phyloP scores from a whole-genome alignment of 2,797 vertebrate species.

The Lacerta bilineata region DNA sequence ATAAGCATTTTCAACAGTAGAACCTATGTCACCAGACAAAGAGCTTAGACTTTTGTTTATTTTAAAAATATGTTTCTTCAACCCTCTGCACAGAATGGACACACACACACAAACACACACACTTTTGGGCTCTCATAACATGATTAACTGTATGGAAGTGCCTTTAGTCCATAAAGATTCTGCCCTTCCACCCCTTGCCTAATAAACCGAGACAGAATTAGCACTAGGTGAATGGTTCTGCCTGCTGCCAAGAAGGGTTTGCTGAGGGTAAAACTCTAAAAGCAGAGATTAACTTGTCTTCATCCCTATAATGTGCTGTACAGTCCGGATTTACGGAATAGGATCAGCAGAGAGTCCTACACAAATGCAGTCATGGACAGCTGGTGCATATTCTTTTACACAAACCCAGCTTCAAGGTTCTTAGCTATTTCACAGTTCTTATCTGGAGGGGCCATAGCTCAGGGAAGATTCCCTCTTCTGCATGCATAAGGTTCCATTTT shows the following conservation, averaged over 20 bases:
- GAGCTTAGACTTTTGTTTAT: background rate
- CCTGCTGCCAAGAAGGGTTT: conserved; percentile 96
- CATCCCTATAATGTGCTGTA: conserved; percentile 97
- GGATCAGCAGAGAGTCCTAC: conserved; percentile 87
- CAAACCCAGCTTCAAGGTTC: conserved; percentile 42
- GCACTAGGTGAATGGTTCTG: conserved; percentile 89
- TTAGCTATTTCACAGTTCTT: conserved; percentile 47
- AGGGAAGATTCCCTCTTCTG: background rate
- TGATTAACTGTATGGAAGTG: conserved; percentile 63
- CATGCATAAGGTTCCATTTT: background rate
- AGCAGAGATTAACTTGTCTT: conserved; percentile 93
- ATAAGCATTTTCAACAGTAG: background rate
- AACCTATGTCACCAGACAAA: background rate
- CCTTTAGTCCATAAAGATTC: conserved; percentile 70
- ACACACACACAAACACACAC: too few relatives aligned
- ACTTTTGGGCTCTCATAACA: background rate
- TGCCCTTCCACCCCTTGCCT: conserved; percentile 81
- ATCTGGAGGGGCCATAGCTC: background rate
- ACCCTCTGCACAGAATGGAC: background rate
- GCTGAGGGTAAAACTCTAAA: conserved; percentile 98
- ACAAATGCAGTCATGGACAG: conserved; percentile 73
- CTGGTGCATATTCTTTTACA: conserved; percentile 73
- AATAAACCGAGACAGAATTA: conserved; percentile 95
- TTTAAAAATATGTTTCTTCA: background rate
- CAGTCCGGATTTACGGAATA: conserved; percentile 94